Evolutionary conservation across 1,140 invertebrate genomes (phyloP), one percentile per base, ranked within the genome.

Genomic region (Drosophila busckii): DNA sequence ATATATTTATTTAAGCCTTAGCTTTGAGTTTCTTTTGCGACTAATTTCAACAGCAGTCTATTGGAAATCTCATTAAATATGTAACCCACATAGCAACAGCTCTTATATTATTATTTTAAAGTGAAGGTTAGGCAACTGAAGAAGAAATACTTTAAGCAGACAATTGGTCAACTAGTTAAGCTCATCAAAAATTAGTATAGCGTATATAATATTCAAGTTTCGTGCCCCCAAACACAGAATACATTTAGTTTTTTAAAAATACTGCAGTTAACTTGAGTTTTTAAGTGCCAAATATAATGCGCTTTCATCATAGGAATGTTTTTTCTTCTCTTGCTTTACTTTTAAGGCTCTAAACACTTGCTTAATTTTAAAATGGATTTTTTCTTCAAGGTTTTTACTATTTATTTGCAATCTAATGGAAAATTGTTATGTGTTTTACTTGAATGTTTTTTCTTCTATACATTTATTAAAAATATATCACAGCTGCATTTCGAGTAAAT

Each of bases 401-500:
- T 42, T 42, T 16, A 10, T 23, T 25, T 31, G 12, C 16, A 19
- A 10, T 62, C 10, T 62, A n/a, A n/a, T n/a, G n/a, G n/a, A n/a
- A n/a, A n/a, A n/a, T 32, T 38, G 25, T 52, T 28, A 29, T 56
- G 56, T 60, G 59, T 54, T 78, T 44, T 49, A 59, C 44, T 54
- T 59, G 9, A 48, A 48, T 44, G 4, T 34, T 20, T 32, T 34
- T 52, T 45, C n/a, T 35, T 80, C 45, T 68, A 73, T 60, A 69
- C 73, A 73, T 68, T 78, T 31, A 40, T 49, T 80, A 62, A 50
- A 64, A 76, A 75, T 80, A 82, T 80, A 80, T 80, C 75, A 80
- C 75, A 80, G 75, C 70, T 82, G 76, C 75, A 80, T 80, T 82
- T 82, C 65, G 46, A 69, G 75, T 82, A 53, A 80, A 59, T 60